A percentile compares a stretch with the other conserved stretches of the same genome.
Evolutionary conservation across 2,113 vertebrate species (phyloP).

Genomic region (Orycteropus afer): DNA sequence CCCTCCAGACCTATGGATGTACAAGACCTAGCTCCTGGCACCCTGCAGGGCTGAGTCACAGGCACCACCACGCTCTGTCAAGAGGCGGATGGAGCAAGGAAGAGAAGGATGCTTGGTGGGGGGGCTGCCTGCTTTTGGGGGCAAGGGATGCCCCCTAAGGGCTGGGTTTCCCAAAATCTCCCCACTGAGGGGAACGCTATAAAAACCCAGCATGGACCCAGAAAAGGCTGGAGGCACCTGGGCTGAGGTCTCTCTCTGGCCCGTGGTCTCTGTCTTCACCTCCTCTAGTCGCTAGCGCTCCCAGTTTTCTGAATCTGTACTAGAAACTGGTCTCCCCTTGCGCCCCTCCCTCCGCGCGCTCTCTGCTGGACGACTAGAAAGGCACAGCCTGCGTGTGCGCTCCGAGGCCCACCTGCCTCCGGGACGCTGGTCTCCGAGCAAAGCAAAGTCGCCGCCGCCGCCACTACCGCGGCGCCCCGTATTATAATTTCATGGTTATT

Average conservation of each 20-base stretch:
- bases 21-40: neutral
- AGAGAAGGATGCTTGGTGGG: neutral
- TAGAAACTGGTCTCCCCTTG: neutral
- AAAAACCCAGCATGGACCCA: neutral
- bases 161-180: neutral
- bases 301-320: accelerated
- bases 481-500: constrained; percentile 64
- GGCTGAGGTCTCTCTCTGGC: neutral
- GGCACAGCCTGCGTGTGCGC: neutral
- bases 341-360: constrained; percentile 30
- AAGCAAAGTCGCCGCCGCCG: neutral
- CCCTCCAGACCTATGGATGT: neutral
- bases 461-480: neutral
- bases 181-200: neutral
- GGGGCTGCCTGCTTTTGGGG: neutral
- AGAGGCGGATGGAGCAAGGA: constrained; percentile 62
- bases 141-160: neutral
- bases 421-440: neutral
- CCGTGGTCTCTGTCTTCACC: neutral
- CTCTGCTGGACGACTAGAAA: constrained; percentile 43
- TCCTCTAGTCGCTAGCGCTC: neutral
- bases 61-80: constrained; percentile 45
- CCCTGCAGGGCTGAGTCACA: constrained; percentile 73
- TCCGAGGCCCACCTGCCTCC: neutral
- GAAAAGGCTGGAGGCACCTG: neutral